phyloP scores from a whole-genome alignment of 1,140 invertebrate genomes.

The Phocides pigmalion region DNA sequence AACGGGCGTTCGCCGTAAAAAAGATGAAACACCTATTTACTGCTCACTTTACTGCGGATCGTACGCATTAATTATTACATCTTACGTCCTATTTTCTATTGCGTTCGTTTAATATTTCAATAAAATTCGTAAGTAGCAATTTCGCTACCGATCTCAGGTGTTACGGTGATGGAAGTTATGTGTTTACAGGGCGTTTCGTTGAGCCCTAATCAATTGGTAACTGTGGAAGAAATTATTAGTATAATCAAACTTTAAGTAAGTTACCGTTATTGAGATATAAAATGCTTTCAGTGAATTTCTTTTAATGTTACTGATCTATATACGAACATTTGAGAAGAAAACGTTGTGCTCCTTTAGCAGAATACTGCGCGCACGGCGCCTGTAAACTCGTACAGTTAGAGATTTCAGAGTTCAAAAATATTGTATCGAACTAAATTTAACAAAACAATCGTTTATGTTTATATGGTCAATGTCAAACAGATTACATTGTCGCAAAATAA shows the following conservation, averaged over 20 bases:
- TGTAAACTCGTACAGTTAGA: too few species aligned
- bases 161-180: constrained; percentile 10
- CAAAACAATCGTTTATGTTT: too few species aligned
- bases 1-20: constrained; percentile 54
- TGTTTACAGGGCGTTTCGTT: constrained; percentile 7
- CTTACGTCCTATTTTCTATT: constrained; percentile 48
- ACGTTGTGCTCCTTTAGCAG: too few species aligned
- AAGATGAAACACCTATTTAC: constrained; percentile 68
- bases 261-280: too few species aligned
- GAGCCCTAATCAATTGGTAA: constrained; percentile 14
- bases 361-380: too few species aligned
- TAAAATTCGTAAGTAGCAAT: constrained; percentile 48
- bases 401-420: too few species aligned
- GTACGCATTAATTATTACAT: constrained; percentile 64
- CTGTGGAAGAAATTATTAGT: neutral
- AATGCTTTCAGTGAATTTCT: constrained; percentile 8
- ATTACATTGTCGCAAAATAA: too few species aligned
- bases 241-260: constrained; percentile 12
- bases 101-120: constrained; percentile 54
- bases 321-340: too few species aligned
- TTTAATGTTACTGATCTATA: neutral
- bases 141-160: constrained; percentile 36
- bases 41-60: constrained; percentile 56
- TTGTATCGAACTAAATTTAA: too few species aligned
- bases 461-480: too few species aligned